Evolutionary conservation across 1,140 invertebrate genomes (phyloP).

Genomic region (Zaprionus kolodkinae): DNA sequence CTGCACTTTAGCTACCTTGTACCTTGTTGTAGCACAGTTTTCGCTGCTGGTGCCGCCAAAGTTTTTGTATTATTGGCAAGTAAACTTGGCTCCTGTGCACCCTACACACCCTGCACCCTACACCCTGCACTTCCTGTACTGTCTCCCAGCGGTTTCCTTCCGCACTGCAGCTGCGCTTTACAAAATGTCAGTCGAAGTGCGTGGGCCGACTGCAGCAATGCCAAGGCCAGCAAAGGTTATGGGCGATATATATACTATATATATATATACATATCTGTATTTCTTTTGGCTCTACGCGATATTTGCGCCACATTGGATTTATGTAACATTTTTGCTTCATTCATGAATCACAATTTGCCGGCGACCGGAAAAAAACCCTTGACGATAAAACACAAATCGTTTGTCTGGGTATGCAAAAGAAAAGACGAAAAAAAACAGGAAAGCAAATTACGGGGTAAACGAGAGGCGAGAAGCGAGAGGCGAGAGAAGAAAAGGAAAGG

Average conservation of each 20-base stretch:
- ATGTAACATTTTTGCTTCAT: slow-evolving; percentile 23
- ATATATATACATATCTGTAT: slow-evolving; percentile 49
- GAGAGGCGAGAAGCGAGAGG: no score
- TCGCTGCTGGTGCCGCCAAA: slow-evolving; percentile 27
- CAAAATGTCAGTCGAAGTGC: slow-evolving; percentile 61
- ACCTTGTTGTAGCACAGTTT: background rate
- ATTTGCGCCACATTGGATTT: slow-evolving; percentile 22
- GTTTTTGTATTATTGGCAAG: slow-evolving; percentile 46
- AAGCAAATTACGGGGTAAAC: slow-evolving; percentile 14
- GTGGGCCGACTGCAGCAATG: slow-evolving; percentile 44
- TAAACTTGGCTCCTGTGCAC: slow-evolving; percentile 14
- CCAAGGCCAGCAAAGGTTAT: slow-evolving; percentile 62
- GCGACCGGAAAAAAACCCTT: slow-evolving; percentile 37
- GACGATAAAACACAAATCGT: slow-evolving; percentile 67
- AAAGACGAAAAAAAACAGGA: no score
- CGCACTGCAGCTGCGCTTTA: slow-evolving; percentile 48
- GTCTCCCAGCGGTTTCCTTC: background rate
- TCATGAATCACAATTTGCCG: slow-evolving; percentile 54
- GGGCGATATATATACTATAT: slow-evolving; percentile 23
- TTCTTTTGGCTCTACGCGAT: slow-evolving; percentile 22
- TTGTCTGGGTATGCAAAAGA: slow-evolving; percentile 36
- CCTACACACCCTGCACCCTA: background rate
- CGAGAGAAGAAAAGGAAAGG: slow-evolving; percentile 32
- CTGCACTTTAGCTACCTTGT: background rate
- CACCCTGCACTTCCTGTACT: slow-evolving; percentile 5